Base-by-base conservation (phyloP, 2,797 vertebrate species). In the Sebastes dallii region DNA sequence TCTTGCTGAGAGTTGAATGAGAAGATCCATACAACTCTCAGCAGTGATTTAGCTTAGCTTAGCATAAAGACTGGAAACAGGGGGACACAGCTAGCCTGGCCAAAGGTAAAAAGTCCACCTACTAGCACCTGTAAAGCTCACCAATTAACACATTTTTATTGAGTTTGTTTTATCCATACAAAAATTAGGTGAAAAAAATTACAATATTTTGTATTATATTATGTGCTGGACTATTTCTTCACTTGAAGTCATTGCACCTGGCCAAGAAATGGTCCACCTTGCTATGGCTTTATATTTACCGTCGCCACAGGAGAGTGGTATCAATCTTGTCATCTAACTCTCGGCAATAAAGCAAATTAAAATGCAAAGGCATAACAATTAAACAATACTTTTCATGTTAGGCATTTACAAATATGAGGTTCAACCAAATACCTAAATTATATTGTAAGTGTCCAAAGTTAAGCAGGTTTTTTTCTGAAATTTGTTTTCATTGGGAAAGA, bases 401-500 rank as follows among this genome's bases (percentile, higher is more conserved):
- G 8, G 29, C 18, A 56, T 67, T 67, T 42, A n/a, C 64, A 3
- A 24, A 61, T 54, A 46, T 59, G 30, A 27, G 16, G 14, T 18
- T 56, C 18, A 75, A 20, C 34, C 18, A 50, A 25, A 65, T 39
- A 46, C 13, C 2, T 3, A 12, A 46, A 30, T 54, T 16, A 29
- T 22, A 13, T 1, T 22, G 60, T 16, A 34, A 13, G 20, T 10
- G 29, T 32, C 4, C 8, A 16, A 64, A 75, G 32, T 46, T 6
- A 54, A 75, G 13, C 9, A 16, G 18, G 8, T 56, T n/a, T 18
- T 82, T 8, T 61, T 61, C 8, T 84, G 36, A 36, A 20, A 5
- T 76, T 32, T 65, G 3, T 73, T 79, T 75, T 32, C 27, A 14
- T 42, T 67, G 34, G 81, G 60, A 95, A 93, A 6, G 39, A 83